Conservation (phyloP, 2,113 vertebrate species). For the Ciconia maguari region DNA sequence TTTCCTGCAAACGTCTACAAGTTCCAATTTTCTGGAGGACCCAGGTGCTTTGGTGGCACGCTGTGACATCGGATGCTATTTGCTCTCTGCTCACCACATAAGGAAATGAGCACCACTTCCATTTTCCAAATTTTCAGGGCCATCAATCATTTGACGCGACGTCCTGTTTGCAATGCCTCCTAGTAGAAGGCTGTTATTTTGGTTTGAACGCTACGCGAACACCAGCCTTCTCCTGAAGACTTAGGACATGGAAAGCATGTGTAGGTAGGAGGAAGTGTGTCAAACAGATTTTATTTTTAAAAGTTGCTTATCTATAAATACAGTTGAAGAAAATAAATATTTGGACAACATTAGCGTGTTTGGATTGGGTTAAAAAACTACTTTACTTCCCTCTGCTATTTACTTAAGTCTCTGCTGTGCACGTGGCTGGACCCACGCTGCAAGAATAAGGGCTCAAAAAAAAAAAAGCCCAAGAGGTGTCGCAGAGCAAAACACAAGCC, state of each 20-base stretch:
- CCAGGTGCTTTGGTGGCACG: not conserved
- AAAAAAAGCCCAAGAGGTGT: not conserved
- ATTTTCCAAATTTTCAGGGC: not conserved
- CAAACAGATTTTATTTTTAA: not conserved
- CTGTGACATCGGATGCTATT: not conserved
- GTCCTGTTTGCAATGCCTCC: not conserved
- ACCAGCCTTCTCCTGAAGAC: not conserved
- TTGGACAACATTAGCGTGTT: not conserved
- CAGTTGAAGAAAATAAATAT: not conserved
- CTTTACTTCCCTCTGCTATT: not conserved
- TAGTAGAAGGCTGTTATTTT: not conserved
- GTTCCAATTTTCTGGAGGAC: not conserved
- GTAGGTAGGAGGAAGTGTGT: not conserved
- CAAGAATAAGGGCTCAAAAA: not conserved
- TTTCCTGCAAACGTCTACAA: not conserved
- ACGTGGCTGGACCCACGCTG: not conserved
- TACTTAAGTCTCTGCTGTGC: not conserved
- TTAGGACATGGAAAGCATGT: accelerated
- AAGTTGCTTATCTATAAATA: constrained; percentile 17
- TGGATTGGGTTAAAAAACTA: not conserved
- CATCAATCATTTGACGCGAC: accelerated
- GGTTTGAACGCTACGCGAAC: not conserved
- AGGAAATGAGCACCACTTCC: not conserved
- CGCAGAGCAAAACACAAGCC: accelerated
- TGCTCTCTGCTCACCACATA: not conserved